phyloP scores from a whole-genome alignment of 2,113 vertebrate genomes.

The Ptyas mucosa region DNA sequence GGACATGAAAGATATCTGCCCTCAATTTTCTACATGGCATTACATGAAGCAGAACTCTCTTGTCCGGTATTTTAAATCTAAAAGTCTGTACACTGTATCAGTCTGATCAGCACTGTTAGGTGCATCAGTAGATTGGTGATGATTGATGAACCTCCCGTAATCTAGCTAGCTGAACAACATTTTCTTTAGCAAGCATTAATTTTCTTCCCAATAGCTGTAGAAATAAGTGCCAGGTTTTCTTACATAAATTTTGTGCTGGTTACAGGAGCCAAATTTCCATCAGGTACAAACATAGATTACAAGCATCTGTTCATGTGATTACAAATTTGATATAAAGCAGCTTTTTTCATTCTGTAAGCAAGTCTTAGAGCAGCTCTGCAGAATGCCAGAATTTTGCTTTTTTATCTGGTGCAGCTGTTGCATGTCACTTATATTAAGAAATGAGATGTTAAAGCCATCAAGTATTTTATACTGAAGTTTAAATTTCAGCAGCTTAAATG shows the following conservation, averaged over 20 bases:
- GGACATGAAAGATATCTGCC: neutral
- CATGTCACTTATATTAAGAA: neutral
- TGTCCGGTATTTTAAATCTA: neutral
- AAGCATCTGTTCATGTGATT: slow-evolving; percentile 31
- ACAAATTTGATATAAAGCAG: slow-evolving; percentile 18
- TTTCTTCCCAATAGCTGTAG: slow-evolving; percentile 19
- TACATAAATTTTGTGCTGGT: slow-evolving; percentile 30
- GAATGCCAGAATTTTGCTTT: neutral
- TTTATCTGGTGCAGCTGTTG: slow-evolving; percentile 1
- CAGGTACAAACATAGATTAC: slow-evolving; percentile 19
- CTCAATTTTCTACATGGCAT: slow-evolving; percentile 1
- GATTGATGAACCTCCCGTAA: slow-evolving; percentile 2
- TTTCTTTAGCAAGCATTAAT: slow-evolving; percentile 8
- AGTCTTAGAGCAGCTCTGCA: neutral
- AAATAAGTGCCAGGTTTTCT: slow-evolving; percentile 21
- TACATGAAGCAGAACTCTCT: neutral
- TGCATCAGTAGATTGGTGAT: neutral
- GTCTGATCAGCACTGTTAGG: neutral
- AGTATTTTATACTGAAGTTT: neutral
- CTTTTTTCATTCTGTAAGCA: slow-evolving; percentile 5
- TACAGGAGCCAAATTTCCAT: slow-evolving; percentile 25
- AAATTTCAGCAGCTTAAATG: neutral
- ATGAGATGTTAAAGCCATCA: slow-evolving; percentile 14
- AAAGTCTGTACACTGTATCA: neutral
- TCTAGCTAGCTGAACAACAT: slow-evolving; percentile 19